Base-by-base conservation (phyloP, 2,113 vertebrate species). In the Dolichallabes microphthalmus region DNA sequence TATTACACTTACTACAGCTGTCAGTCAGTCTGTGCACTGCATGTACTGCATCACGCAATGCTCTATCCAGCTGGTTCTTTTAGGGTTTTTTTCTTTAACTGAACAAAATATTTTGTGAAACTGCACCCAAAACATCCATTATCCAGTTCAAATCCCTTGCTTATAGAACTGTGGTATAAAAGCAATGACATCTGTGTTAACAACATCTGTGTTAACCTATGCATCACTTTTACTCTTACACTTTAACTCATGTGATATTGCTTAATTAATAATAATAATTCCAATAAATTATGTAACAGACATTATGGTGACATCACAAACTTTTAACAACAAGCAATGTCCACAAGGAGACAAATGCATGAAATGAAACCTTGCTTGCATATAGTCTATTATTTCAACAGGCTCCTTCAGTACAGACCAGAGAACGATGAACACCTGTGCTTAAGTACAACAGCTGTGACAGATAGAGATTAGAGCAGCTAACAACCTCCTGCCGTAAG, bases 401-500 rank as follows among this genome's bases (percentile, higher is more conserved):
- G 27, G 30, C 17, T 78, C 22, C 74, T 77, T 19, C 3, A 52
- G 52, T 55, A 35, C 2, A 55, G 22, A 50, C 50, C 50, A 53
- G 13, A 55, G n/a, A 77, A 77, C 32, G 75, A 77, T 77, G 53
- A 27, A 77, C 53, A 77, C 52, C 75, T 77, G 75, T 57, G 50
- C 50, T 76, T 76, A 89, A 87, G 75, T 77, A 73, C 66, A 78
- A 86, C 87, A 87, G 81, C 71, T 82, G 52, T 83, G 84, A 87
- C 86, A 89, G 88, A 76, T 83, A 85, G 30, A 85, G 88, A 89
- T 88, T 89, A 89, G 80, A 87, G 86, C 76, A 88, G 83, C 88
- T 88, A 89, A 90, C 84, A 84, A 79, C 68, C 84, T 85, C 82
- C 80, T 57, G 82, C 74, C 82, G 82, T 69, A 68, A 30, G 64